Base-by-base conservation (phyloP, 2,888 invertebrate genomes). In the Orchesellides sinensis region DNA sequence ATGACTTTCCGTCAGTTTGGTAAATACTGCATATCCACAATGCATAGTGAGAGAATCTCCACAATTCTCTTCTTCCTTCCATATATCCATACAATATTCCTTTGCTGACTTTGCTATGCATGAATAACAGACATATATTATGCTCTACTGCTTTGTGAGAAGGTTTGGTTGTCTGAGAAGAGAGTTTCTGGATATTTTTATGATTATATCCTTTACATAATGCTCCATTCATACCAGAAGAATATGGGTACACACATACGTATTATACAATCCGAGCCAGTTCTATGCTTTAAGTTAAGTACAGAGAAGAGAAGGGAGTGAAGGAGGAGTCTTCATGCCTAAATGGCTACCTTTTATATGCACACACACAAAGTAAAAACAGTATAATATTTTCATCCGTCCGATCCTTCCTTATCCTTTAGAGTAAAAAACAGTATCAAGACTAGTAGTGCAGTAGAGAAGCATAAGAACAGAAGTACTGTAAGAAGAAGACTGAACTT, bases 321-420 rank as follows among this genome's bases (percentile, higher is more conserved):
- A 65, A 75, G 74, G 74, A 75, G 74, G 74, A 75, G 74, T 74
- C 63, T 49, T 35, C 63, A 49, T 29, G 61, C 72, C 63, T 75
- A 75, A 75, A 75, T 75, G 74, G 74, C 74, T 65, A 56, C 56
- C 54, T 70, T 14, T 54, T 52, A 49, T 12, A 49, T n/a, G 14
- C 17, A 35, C 21, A 27, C 27, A 56, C 17, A 29, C 32, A 21
- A 10, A 21, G 35, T 17, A 65, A 45, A 21, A 65, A 45, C 23
- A 65, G 65, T 25, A 40, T 25, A 8, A n/a, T 59, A 49, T 5
- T 12, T 10, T n/a, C 27, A 59, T n/a, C n/a, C n/a, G n/a, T n/a
- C n/a, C n/a, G n/a, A n/a, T n/a, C n/a, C n/a, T n/a, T n/a, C n/a
- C n/a, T n/a, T n/a, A n/a, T n/a, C n/a, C n/a, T n/a, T n/a, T n/a